phyloP scores from a whole-genome alignment of 2,113 vertebrate genomes.

The Egretta garzetta region DNA sequence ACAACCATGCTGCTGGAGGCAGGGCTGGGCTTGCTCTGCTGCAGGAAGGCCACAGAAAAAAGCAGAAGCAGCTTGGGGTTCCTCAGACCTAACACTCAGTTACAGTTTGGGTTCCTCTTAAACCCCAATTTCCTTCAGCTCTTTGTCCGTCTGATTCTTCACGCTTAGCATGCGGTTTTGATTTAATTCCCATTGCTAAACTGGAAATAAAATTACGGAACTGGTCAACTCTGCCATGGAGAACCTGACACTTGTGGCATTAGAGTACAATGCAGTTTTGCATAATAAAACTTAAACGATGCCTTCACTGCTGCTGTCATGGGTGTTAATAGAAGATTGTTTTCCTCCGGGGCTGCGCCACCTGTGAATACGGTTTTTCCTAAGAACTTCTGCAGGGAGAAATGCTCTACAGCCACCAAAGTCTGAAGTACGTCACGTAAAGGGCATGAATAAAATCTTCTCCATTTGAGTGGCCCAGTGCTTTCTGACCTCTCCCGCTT shows the following conservation, averaged over 20 bases:
- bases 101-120: not conserved
- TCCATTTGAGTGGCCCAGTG: not conserved
- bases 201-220: not conserved
- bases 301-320: not conserved
- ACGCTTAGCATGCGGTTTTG: rapidly evolving
- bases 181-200: not conserved
- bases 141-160: not conserved
- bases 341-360: not conserved
- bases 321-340: not conserved
- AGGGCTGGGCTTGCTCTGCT: not conserved
- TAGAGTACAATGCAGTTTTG: not conserved
- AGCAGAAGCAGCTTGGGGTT: not conserved
- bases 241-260: not conserved
- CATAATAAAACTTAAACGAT: not conserved
- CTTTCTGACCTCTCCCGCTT: not conserved
- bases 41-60: not conserved
- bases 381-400: not conserved
- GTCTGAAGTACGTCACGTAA: not conserved
- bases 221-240: not conserved
- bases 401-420: not conserved
- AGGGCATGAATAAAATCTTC: not conserved
- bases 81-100: not conserved
- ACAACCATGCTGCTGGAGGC: not conserved
- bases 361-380: not conserved
- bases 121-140: not conserved